Conservation (phyloP, 2,888 invertebrate species). For the Hypena proboscidalis region DNA sequence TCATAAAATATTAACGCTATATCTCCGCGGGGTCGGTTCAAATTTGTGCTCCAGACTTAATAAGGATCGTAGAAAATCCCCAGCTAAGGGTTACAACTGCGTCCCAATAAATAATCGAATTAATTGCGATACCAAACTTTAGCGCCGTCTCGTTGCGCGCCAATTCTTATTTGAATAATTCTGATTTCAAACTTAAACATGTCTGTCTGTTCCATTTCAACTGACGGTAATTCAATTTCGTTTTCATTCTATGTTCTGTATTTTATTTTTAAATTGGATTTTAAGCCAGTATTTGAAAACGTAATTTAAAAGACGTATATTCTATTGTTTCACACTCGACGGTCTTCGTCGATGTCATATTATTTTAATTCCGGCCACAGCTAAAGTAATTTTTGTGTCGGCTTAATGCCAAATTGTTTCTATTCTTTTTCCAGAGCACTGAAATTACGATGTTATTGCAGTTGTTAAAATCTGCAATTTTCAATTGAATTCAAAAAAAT, state of each 20-base stretch:
- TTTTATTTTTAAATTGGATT: constrained; percentile 16
- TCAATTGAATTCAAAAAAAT: constrained; percentile 18
- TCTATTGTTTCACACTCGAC: constrained; percentile 7
- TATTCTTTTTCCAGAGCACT: constrained; percentile 14
- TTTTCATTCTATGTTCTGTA: constrained; percentile 19
- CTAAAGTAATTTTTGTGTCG: constrained; percentile 20
- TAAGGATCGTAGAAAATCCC: constrained; percentile 49
- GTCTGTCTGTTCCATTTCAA: constrained; percentile 11
- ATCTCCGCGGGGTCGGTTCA: constrained; percentile 45
- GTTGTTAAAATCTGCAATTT: constrained; percentile 13
- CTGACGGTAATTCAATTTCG: constrained; percentile 22
- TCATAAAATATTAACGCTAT: constrained; percentile 58
- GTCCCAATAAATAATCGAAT: constrained; percentile 39
- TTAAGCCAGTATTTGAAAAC: constrained; percentile 1
- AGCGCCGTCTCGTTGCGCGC: constrained; percentile 13
- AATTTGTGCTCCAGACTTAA: constrained; percentile 48
- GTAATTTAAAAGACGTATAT: constrained; percentile 9
- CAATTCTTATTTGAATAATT: constrained; percentile 32
- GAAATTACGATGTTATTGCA: constrained; percentile 9
- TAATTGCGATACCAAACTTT: constrained; percentile 22
- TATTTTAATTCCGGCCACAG: constrained; percentile 26
- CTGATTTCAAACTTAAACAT: constrained; percentile 31
- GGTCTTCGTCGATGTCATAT: constrained; percentile 15
- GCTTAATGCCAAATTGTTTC: constrained; percentile 36
- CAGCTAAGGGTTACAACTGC: constrained; percentile 40